Evolutionary conservation across 2,113 vertebrate species (phyloP), one percentile per base, ranked within the genome.

Genomic region (Osmerus eperlanus): DNA sequence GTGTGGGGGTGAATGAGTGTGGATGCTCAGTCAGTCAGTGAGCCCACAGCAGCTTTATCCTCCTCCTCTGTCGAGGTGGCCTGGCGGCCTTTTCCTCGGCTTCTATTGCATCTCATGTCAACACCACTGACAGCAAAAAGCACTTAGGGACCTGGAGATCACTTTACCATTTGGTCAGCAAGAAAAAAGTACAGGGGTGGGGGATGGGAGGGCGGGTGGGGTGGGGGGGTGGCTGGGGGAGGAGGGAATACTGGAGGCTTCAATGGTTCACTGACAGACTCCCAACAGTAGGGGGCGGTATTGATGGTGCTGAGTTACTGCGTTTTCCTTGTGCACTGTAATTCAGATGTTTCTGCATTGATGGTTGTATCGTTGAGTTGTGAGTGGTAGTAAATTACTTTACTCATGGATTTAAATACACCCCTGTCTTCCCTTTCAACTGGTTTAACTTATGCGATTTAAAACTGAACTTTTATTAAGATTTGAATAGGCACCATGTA

Each of bases 231-330:
- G 76, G 71, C 76, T 73, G 78, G 83, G 84, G 9, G 28, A 11
- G 78, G 74, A 9, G 67, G 36, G 41, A 47, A 47, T 11, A 12
- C 41, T 9, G 41, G 7, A 11, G 41, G 41, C 7, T 47, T 47
- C 9, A 12, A 12, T 12, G 9, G 47, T 54, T 77, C 71, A 85
- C 11, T 81, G 52, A 70, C 60, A 28, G 53, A 51, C 16, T 21
- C 2, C 54, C 28, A 32, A 85, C 92, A 90, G 86, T 78, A 92
- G 91, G 88, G 93, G 91, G 91, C 71, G 90, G 86, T 93, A 81
- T 91, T 91, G 90, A 75, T 80, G 82, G 83, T 91, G 32, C 32
- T 36, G 32, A 36, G 32, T 36, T 36, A 36, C 32, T 36, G 65
- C 65, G 86, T 90, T 86, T 4, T 47, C 7, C 7, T 47, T 47